These are phyloP conservation scores for Ochropleura plecta DNA, from an alignment of 2,888 invertebrate genomes.

Conservation along the genomic window DNA sequence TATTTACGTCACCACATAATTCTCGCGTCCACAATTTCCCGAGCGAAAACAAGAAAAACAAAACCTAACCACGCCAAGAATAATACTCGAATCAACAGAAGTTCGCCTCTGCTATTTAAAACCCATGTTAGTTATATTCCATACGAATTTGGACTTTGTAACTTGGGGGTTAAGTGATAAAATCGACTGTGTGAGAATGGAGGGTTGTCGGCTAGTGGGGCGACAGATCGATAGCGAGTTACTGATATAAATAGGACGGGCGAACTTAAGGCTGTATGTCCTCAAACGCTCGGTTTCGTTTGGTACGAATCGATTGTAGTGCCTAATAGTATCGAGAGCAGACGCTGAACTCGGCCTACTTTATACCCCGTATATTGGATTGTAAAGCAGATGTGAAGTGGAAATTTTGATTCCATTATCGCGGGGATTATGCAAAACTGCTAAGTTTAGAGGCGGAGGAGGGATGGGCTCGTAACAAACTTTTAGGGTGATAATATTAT, in stretches of 20 bases:
- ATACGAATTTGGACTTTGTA: constrained; percentile 75
- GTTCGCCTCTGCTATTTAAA: constrained; percentile 79
- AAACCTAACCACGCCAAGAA: constrained; percentile 63
- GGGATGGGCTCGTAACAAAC: constrained; percentile 22
- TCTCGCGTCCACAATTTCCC: constrained; percentile 55
- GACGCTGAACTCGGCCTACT: constrained; percentile 51
- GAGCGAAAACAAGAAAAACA: constrained; percentile 65
- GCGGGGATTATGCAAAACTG: constrained; percentile 51
- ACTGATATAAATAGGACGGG: constrained; percentile 88
- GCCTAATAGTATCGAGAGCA: constrained; percentile 60
- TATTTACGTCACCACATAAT: constrained; percentile 60
- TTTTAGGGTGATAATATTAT: constrained; percentile 49
- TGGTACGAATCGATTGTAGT: constrained; percentile 79
- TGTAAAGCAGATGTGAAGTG: constrained; percentile 40
- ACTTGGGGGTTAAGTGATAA: constrained; percentile 71
- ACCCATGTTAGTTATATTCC: constrained; percentile 59
- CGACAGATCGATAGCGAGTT: constrained; percentile 87
- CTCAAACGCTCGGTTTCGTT: constrained; percentile 83
- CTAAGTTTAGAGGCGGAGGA: constrained; percentile 39
- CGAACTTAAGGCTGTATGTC: constrained; percentile 78
- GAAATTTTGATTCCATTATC: constrained; percentile 49
- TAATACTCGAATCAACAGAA: constrained; percentile 74
- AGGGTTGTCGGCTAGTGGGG: constrained; percentile 88
- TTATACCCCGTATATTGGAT: constrained; percentile 44
- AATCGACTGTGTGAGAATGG: constrained; percentile 74